Conservation (phyloP, 2,797 vertebrate genomes). For the Anguilla marmorata region DNA sequence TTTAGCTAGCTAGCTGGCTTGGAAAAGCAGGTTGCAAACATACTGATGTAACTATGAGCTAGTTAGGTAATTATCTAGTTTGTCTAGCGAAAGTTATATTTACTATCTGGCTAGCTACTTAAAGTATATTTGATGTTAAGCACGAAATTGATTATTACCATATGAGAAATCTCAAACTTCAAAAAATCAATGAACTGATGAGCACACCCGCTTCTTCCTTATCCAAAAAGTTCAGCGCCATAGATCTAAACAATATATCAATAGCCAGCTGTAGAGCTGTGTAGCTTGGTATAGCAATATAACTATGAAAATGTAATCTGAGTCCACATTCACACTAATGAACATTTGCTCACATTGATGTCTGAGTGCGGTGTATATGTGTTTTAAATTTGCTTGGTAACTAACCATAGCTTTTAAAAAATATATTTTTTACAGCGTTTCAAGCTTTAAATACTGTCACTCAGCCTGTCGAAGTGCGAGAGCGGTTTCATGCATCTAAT, state of each 20-base stretch:
- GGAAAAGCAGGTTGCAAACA: not conserved
- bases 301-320: not conserved
- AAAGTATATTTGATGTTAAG: not conserved
- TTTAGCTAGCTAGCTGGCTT: not conserved
- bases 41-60: not conserved
- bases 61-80: not conserved
- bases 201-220: not conserved
- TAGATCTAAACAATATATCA: not conserved
- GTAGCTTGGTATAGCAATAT: not conserved
- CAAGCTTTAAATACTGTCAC: not conserved
- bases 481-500: not conserved
- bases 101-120: not conserved
- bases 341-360: not conserved
- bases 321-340: not conserved
- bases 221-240: not conserved
- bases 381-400: too few species aligned
- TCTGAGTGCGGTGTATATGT: not conserved
- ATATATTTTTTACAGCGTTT: not conserved
- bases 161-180: not conserved
- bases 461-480: not conserved
- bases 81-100: not conserved
- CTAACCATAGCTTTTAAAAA: too few species aligned
- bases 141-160: not conserved
- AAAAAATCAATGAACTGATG: not conserved
- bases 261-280: not conserved